These are phyloP conservation scores for Siniperca obscura DNA, from an alignment of 2,797 vertebrate genomes.

Conservation along the genomic window DNA sequence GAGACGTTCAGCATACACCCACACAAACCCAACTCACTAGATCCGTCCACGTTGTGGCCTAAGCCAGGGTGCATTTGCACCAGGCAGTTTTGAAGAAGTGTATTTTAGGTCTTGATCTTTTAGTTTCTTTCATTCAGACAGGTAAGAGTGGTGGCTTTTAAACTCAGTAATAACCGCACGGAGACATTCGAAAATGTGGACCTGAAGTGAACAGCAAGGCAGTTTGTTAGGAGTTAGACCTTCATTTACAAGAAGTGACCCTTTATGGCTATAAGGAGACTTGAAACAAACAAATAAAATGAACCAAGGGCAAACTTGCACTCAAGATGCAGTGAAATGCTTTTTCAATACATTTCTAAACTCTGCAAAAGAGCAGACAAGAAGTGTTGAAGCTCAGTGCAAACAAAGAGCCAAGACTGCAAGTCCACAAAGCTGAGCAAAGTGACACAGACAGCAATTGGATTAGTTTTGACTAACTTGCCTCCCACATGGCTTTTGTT, in stretches of 20 bases:
- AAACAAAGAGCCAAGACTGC: slow-evolving; percentile 47
- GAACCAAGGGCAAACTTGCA: slow-evolving; percentile 34
- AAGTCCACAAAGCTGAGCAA: slow-evolving; percentile 43
- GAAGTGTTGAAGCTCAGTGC: slow-evolving; percentile 25
- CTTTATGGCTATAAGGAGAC: slow-evolving; percentile 32
- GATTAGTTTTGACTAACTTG: slow-evolving; percentile 65
- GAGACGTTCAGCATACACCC: neutral
- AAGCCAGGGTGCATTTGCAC: neutral
- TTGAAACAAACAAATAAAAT: slow-evolving; percentile 49
- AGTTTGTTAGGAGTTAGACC: slow-evolving; percentile 15
- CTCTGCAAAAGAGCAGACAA: slow-evolving; percentile 24
- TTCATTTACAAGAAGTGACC: slow-evolving; percentile 29
- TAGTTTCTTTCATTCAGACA: neutral
- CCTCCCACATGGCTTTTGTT: slow-evolving; percentile 61
- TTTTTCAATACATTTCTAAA: slow-evolving; percentile 35
- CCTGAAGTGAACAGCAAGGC: slow-evolving; percentile 11
- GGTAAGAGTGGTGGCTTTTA: neutral
- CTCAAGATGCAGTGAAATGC: slow-evolving; percentile 36
- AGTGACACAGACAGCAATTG: slow-evolving; percentile 41
- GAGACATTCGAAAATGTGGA: neutral
- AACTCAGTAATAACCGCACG: neutral
- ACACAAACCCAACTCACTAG: neutral
- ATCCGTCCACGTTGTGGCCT: neutral
- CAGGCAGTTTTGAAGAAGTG: neutral
- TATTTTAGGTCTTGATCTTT: neutral